Evolutionary conservation across 1,140 invertebrate species (phyloP).

Genomic region (Galleria mellonella): DNA sequence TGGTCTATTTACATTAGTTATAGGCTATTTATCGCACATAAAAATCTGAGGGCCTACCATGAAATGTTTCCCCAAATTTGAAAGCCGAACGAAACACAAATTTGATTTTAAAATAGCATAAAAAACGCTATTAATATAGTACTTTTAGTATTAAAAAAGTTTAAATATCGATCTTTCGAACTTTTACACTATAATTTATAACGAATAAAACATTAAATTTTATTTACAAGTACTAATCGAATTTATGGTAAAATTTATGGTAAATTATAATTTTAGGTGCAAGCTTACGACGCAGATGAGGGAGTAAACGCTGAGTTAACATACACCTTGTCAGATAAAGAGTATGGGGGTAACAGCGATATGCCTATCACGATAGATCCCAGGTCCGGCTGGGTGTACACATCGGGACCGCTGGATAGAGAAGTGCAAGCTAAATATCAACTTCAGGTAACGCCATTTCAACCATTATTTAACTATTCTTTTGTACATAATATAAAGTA

Average conservation of each 20-base stretch:
- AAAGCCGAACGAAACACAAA: background rate
- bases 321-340: constrained; percentile 83
- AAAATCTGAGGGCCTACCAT: too few species aligned
- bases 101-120: background rate
- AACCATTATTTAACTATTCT: background rate
- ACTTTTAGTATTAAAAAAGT: too few species aligned
- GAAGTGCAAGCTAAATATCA: constrained; percentile 90
- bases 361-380: constrained; percentile 89
- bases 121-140: too few species aligned
- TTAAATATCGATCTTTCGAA: too few species aligned
- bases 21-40: too few species aligned
- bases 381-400: constrained; percentile 93
- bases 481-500: too few species aligned
- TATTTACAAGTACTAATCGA: too few species aligned
- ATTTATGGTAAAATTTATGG: constrained; percentile 10
- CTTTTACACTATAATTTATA: too few species aligned
- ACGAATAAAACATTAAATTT: too few species aligned
- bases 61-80: too few species aligned
- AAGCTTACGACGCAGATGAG: constrained; percentile 95
- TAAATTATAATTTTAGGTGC: constrained; percentile 74
- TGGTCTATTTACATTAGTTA: background rate
- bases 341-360: constrained; percentile 79
- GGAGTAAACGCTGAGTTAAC: constrained; percentile 88
- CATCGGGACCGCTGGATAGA: constrained; percentile 89
- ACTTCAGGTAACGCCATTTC: constrained; percentile 82